Conservation (phyloP, 1,140 invertebrate genomes). For the Lasioglossum baleicum region DNA sequence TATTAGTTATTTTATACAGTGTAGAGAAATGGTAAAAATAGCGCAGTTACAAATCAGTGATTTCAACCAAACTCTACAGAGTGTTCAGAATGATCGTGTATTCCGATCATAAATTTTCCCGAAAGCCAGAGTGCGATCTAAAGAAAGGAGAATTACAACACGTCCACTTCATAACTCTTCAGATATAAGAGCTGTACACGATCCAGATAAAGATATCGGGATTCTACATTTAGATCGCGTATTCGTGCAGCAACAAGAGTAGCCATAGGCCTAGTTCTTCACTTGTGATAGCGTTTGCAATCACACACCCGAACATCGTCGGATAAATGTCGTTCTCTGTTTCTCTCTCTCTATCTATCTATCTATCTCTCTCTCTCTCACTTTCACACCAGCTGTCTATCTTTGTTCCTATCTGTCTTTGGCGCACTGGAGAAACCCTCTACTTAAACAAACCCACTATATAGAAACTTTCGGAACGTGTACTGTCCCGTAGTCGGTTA, state of each 20-base stretch:
- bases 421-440: background rate
- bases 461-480: conserved; percentile 7
- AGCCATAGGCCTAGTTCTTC: conserved; percentile 24
- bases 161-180: background rate
- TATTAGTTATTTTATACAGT: no score
- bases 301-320: conserved; percentile 18
- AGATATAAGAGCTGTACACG: background rate
- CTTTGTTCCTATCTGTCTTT: conserved; percentile 8
- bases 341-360: conserved; percentile 16
- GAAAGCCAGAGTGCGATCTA: no score
- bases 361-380: conserved; percentile 28
- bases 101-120: no score
- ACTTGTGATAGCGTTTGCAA: conserved; percentile 26
- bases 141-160: background rate
- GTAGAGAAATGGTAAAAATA: no score
- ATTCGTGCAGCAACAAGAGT: conserved; percentile 5
- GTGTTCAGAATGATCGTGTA: no score
- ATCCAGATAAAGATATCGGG: background rate
- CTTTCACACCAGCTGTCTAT: conserved; percentile 3
- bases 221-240: background rate
- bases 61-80: no score
- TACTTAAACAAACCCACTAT: background rate
- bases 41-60: no score
- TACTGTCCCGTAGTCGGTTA: background rate
- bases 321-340: conserved; percentile 21